Base-by-base conservation (phyloP, 2,797 vertebrate species). In the Benthosema pterotum region DNA sequence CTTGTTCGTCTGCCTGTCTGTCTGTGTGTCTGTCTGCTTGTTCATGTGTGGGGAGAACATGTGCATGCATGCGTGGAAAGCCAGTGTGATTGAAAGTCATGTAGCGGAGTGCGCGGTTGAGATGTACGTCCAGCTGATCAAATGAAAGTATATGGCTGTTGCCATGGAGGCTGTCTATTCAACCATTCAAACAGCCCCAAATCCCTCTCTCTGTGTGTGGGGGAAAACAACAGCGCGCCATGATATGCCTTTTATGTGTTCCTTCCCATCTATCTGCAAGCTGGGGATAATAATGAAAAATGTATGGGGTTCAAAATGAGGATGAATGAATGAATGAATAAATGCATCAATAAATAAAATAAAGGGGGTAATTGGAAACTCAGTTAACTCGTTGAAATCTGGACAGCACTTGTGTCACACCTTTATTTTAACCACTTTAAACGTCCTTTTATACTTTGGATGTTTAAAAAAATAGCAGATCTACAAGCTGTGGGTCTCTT, bases 101-200 rank as follows among this genome's bases (percentile, higher is more conserved):
- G 9, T 15, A 45, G 13, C 17, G 15, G 46, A 17, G 28, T 28
- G 17, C 25, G 38, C 17, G 28, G n/a, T 16, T 38, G 50, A 55
- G 9, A 22, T 22, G 70, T 49, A 15, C 43, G 12, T 73, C 43
- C 25, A 74, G 63, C 60, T 65, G 54, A 77, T 56, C 71, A 68
- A 65, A 43, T 75, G 72, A 66, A 67, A 78, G 66, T 53, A 69
- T 66, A 62, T 67, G 51, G 67, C 65, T 61, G 75, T 79, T 84
- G 79, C 72, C 60, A 80, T 71, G 54, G 75, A 67, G 59, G 65
- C 63, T 71, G 69, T 72, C 56, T 68, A 57, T 57, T 71, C 67
- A 75, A 64, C 57, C 73, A 61, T 72, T 66, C 60, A 56, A 66
- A 65, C 71, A 53, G 72, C 57, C 77, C 46, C 4, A 71, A 64